phyloP scores from a whole-genome alignment of 2,888 invertebrate genomes.

The Odiellus spinosus region DNA sequence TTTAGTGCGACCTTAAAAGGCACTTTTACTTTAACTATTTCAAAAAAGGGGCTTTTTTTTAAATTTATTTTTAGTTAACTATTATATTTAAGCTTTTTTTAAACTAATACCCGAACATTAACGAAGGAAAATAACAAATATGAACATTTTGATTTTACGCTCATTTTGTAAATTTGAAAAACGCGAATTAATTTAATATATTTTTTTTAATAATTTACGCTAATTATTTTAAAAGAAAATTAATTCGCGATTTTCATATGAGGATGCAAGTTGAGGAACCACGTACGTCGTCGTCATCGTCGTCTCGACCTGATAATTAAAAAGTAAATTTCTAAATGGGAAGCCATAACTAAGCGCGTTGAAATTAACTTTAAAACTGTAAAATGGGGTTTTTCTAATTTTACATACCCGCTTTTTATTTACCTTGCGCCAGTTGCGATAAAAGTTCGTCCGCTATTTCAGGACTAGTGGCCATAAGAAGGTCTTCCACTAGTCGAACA shows the following conservation, averaged over 20 bases:
- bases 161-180: neutral
- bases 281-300: neutral
- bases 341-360: no score
- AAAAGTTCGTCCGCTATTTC: slow-evolving; percentile 19
- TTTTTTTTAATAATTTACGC: no score
- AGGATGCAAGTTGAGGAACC: slow-evolving; percentile 1
- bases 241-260: neutral
- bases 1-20: no score
- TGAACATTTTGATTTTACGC: neutral
- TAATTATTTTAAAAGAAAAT: neutral
- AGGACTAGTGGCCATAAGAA: slow-evolving; percentile 24
- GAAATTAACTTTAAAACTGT: no score
- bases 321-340: no score
- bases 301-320: neutral
- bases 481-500: slow-evolving; percentile 26
- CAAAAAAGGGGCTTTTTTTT: no score
- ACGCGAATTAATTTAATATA: neutral
- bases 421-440: slow-evolving; percentile 19
- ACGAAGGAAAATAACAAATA: neutral
- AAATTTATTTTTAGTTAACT: no score
- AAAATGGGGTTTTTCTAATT: neutral
- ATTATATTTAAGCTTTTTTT: no score
- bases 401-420: slow-evolving; percentile 16
- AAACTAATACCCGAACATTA: no score
- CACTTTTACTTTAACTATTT: no score